A percentile compares a stretch with the other conserved stretches of the same genome.
phyloP scores from a whole-genome alignment of 1,140 invertebrate genomes.

The Drosophila pandora region DNA sequence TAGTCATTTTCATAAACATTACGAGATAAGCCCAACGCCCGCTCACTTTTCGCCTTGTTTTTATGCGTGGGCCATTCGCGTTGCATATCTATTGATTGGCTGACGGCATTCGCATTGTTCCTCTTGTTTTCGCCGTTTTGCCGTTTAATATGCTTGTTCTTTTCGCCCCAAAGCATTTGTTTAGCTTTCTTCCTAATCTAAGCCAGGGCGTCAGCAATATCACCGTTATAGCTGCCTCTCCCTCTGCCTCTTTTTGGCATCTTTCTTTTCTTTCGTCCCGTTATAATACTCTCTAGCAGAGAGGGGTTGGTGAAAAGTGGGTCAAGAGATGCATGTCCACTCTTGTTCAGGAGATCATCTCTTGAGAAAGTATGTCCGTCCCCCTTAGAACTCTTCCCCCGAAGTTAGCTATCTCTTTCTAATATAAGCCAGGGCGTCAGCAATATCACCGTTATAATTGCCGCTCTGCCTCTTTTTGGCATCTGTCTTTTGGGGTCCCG shows the following conservation, averaged over 20 bases:
- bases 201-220: slow-evolving; percentile 15
- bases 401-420: too few species aligned
- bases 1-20: slow-evolving; percentile 78
- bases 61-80: slow-evolving; percentile 15
- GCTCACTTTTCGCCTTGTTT: slow-evolving; percentile 20
- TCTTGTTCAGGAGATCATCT: too few species aligned
- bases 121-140: slow-evolving; percentile 1
- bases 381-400: too few species aligned
- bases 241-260: slow-evolving; percentile 20
- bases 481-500: too few species aligned
- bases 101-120: slow-evolving; percentile 19
- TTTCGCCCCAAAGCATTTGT: slow-evolving; percentile 17
- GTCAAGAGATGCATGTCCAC: too few species aligned
- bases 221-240: slow-evolving; percentile 19
- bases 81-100: slow-evolving; percentile 27
- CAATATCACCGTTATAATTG: too few species aligned
- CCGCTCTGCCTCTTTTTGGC: too few species aligned
- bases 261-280: too few species aligned
- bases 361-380: too few species aligned
- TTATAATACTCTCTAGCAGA: too few species aligned
- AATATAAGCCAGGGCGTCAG: too few species aligned
- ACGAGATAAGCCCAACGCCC: slow-evolving; percentile 66
- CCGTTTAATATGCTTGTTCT: slow-evolving; percentile 13
- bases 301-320: too few species aligned
- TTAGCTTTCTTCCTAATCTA: slow-evolving; percentile 29